Evolutionary conservation across 53 echinoderm and acorn worm species (phyloP), one percentile per base, ranked within the genome.

Genomic region (Zoroaster sp.): DNA sequence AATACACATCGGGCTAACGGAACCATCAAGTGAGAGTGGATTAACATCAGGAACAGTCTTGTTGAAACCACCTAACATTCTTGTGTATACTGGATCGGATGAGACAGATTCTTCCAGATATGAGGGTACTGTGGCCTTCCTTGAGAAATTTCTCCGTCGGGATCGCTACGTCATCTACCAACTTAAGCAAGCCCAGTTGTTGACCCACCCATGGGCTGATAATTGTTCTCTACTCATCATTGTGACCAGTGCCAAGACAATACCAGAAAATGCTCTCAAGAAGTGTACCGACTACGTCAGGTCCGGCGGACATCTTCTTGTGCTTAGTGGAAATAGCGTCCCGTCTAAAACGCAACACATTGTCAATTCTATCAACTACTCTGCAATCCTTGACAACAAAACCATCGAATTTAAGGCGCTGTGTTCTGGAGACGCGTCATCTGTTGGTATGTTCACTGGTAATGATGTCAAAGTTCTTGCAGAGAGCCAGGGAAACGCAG

Each of bases 91-190:
- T 1, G 96, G 94, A 13, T 39, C 74, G 3, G 90, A 89, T 32
- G 93, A 91, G 4, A 54, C 75, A 28, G 95, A 91, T 38, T 53
- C 67, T n/a, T 71, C 89, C 32, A 51, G 68, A 36, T 94, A 78
- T 72, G 89, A 88, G 36, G 68, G 59, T 7, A 35, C 88, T 17
- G 43, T 44, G 28, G 39, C 42, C 66, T 91, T 92, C 69, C 83
- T 97, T 34, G 90, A 95, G 40, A 90, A 90, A 31, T 94, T 93
- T 79, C 45, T 99, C 6, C 87, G 91, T 34, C 88, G 73, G 43
- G 93, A 99, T 79, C 88, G 91, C 43, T 99, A 99, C 66, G 94
- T 95, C 21, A 88, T 96, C 76, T 99, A 99, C 88, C 91, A 87
- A 36, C 71, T 99, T 69, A 91, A 88, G 18, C 89, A 69, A 31